A percentile compares a stretch with the other conserved stretches of the same genome.
These are phyloP conservation scores for Sapayoa aenigma DNA, from an alignment of 2,113 vertebrate species.

Conservation along the genomic window DNA sequence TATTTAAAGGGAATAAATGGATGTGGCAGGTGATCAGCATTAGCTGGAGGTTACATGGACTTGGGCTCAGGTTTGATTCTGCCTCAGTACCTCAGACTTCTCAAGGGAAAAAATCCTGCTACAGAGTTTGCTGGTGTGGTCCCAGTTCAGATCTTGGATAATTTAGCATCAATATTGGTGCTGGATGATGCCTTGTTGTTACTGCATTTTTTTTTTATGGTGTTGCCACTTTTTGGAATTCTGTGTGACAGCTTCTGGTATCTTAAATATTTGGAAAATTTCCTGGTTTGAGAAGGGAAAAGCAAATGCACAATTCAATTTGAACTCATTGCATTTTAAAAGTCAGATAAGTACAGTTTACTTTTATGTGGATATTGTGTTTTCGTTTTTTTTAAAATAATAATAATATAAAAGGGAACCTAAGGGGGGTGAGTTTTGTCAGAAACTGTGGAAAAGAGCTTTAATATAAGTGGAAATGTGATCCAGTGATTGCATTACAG, in stretches of 20 bases:
- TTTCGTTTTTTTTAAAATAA: too few species aligned
- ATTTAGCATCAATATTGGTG: not conserved
- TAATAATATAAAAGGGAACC: not conserved
- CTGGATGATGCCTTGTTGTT: not conserved
- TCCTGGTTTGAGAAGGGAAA: not conserved
- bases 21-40: not conserved
- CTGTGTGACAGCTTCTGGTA: not conserved
- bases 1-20: not conserved
- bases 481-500: not conserved
- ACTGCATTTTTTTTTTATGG: not conserved
- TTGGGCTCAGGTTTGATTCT: not conserved
- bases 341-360: not conserved
- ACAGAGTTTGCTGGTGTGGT: not conserved
- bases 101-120: not conserved
- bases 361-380: not conserved
- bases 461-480: not conserved
- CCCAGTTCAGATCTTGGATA: not conserved
- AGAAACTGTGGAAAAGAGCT: not conserved
- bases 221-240: not conserved
- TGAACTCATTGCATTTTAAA: not conserved
- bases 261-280: not conserved
- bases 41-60: not conserved
- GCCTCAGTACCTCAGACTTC: not conserved
- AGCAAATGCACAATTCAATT: not conserved
- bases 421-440: not conserved